A percentile compares a stretch with the other conserved stretches of the same genome.
Evolutionary conservation across 1,140 invertebrate species (phyloP).

Genomic region (Drosophila erecta): DNA sequence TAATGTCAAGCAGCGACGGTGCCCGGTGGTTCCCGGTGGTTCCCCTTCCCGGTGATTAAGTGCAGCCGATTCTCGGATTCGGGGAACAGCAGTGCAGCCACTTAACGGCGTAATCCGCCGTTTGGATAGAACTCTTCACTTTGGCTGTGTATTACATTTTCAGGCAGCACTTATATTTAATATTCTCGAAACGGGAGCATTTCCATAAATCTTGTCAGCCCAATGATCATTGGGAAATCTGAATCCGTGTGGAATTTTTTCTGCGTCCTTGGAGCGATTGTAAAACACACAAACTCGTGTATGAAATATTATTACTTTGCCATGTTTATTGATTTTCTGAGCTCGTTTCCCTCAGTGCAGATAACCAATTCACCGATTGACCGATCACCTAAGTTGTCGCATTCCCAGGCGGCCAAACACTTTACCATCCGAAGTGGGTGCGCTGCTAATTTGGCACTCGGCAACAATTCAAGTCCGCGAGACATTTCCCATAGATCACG

Average conservation of each 20-base stretch:
- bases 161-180: neutral
- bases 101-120: slow-evolving; percentile 28
- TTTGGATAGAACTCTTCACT: too few species aligned
- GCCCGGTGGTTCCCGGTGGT: slow-evolving; percentile 21
- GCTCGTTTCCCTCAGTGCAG: neutral
- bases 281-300: too few species aligned
- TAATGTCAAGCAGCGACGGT: slow-evolving; percentile 56
- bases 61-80: slow-evolving; percentile 37
- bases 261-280: too few species aligned
- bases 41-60: slow-evolving; percentile 37
- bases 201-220: neutral
- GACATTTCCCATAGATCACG: slow-evolving; percentile 54
- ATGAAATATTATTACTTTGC: too few species aligned
- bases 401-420: neutral
- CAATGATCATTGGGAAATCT: neutral
- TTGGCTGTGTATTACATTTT: neutral
- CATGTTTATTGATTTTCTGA: too few species aligned
- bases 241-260: neutral
- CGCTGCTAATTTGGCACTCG: slow-evolving; percentile 47
- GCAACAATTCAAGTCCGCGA: slow-evolving; percentile 23
- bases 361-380: slow-evolving; percentile 3
- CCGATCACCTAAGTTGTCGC: slow-evolving; percentile 15
- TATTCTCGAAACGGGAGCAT: neutral
- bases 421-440: slow-evolving; percentile 32
- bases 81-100: slow-evolving; percentile 19